Evolutionary conservation across 2,888 invertebrate genomes (phyloP).

Genomic region (Diaprepes abbreviatus): DNA sequence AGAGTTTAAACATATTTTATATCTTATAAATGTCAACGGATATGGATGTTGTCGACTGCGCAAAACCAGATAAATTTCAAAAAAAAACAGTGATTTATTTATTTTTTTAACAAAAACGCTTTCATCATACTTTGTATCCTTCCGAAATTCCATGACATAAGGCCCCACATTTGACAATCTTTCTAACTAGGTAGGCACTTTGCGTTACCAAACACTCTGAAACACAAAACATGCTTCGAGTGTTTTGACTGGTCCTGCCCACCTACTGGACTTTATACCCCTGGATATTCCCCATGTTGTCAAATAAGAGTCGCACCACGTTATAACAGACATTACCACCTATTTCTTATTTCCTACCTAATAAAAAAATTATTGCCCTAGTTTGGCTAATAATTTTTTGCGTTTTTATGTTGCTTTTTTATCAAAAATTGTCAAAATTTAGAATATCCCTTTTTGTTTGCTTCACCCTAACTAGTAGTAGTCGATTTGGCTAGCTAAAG

Average conservation of each 20-base stretch:
- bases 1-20: too few relatives aligned
- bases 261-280: background rate
- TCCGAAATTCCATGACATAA: background rate
- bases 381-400: slow-evolving; percentile 20
- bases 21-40: too few relatives aligned
- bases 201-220: background rate
- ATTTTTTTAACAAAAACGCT: slow-evolving; percentile 10
- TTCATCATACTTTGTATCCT: background rate
- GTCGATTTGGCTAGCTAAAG: slow-evolving; percentile 25
- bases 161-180: slow-evolving; percentile 12
- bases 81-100: background rate
- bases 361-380: slow-evolving; percentile 23
- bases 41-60: too few relatives aligned
- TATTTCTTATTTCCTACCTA: slow-evolving; percentile 8
- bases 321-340: slow-evolving; percentile 13
- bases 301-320: slow-evolving; percentile 5
- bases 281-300: background rate
- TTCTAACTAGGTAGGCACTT: background rate
- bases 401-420: slow-evolving; percentile 19
- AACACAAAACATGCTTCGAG: background rate
- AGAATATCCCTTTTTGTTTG: slow-evolving; percentile 37
- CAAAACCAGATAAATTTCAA: background rate
- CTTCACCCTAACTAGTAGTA: slow-evolving; percentile 16
- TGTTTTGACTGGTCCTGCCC: background rate
- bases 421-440: slow-evolving; percentile 33